A percentile compares a stretch with the other conserved stretches of the same genome.
Evolutionary conservation across 2,113 vertebrate species (phyloP).

Genomic region (Okapia johnstoni): DNA sequence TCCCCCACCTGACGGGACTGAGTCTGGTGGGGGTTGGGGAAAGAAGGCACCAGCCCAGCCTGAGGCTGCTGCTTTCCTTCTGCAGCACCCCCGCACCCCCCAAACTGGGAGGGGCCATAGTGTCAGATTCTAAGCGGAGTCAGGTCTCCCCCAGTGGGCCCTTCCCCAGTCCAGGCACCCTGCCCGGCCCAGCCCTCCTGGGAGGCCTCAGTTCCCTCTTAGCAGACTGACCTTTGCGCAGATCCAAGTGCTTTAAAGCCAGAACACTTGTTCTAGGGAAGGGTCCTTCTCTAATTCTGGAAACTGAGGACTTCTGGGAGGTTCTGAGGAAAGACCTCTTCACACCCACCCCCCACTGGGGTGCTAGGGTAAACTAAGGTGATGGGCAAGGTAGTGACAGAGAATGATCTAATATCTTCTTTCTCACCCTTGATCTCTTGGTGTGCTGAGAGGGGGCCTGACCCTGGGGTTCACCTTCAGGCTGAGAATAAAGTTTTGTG

Average conservation of each 20-base stretch:
- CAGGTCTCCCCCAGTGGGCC: slow-evolving; percentile 6
- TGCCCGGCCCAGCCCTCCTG: slow-evolving; percentile 48
- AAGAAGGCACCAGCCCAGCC: neutral
- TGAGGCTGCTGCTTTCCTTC: neutral
- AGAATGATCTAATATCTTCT: neutral
- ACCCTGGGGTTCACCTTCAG: neutral
- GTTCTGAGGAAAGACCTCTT: neutral
- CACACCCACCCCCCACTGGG: neutral
- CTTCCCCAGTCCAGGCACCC: slow-evolving; percentile 26
- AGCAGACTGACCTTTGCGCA: slow-evolving; percentile 71
- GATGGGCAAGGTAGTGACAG: neutral
- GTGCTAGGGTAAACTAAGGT: neutral
- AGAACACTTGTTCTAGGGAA: slow-evolving; percentile 29
- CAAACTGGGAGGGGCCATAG: neutral
- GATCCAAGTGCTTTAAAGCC: slow-evolving; percentile 23
- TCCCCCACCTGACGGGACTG: neutral
- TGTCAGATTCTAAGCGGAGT: neutral
- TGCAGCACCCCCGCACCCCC: neutral
- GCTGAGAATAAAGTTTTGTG: neutral
- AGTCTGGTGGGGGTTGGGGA: neutral
- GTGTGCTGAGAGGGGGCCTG: neutral
- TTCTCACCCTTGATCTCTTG: neutral
- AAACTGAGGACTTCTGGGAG: neutral
- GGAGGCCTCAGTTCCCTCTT: slow-evolving; percentile 59
- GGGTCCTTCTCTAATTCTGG: neutral